Evolutionary conservation across 2,797 vertebrate species (phyloP).

Genomic region (Siniperca undulata): DNA sequence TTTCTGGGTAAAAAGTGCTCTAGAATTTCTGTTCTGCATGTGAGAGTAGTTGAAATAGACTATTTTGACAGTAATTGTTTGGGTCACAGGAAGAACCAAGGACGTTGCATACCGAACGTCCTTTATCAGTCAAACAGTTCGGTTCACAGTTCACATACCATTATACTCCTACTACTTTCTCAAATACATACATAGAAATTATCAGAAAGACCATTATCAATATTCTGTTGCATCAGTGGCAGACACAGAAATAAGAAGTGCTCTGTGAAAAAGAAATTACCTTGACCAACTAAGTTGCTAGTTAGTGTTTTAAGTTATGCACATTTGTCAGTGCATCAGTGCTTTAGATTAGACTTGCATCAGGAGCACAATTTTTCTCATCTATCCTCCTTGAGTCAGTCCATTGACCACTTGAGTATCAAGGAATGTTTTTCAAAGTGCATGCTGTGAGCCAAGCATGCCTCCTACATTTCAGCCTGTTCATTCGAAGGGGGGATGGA

Average conservation of each 20-base stretch:
- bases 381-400: conserved; percentile 45
- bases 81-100: no score
- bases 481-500: conserved; percentile 28
- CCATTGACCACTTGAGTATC: conserved; percentile 56
- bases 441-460: conserved; percentile 59
- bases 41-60: no score
- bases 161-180: neutral
- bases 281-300: neutral
- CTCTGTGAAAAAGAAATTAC: neutral
- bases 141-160: no score
- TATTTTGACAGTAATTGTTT: no score
- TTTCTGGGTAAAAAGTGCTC: no score
- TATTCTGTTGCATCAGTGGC: neutral
- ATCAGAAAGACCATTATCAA: conserved; percentile 19
- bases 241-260: neutral
- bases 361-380: conserved; percentile 20
- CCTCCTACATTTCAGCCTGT: conserved; percentile 68
- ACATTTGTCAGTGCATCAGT: conserved; percentile 29
- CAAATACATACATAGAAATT: conserved; percentile 13
- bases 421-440: conserved; percentile 55
- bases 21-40: no score
- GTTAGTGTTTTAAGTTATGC: conserved; percentile 46
- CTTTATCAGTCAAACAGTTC: no score
- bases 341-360: conserved; percentile 42
- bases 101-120: no score